These are phyloP conservation scores for Hozukius guyotensis DNA, from an alignment of 2,797 vertebrate species.

Conservation along the genomic window DNA sequence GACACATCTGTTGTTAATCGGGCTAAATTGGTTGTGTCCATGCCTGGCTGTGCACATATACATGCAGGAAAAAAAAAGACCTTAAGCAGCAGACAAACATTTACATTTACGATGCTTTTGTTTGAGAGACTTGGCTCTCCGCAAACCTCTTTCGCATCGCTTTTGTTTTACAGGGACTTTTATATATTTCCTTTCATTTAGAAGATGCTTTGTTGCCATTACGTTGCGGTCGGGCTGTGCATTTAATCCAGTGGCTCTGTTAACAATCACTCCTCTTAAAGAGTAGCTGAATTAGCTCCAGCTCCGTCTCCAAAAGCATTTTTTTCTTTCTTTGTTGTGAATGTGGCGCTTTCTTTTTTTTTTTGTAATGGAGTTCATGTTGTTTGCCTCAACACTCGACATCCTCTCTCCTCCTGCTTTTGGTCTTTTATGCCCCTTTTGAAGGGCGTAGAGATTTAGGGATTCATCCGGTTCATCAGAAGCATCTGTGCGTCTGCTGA, in stretches of 20 bases:
- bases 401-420: slow-evolving; percentile 10
- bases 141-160: slow-evolving; percentile 43
- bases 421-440: slow-evolving; percentile 8
- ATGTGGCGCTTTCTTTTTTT: slow-evolving; percentile 68
- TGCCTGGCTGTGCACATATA: slow-evolving; percentile 58
- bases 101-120: slow-evolving; percentile 71
- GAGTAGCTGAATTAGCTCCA: slow-evolving; percentile 62
- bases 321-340: slow-evolving; percentile 64
- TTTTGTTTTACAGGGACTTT: slow-evolving; percentile 71
- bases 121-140: slow-evolving; percentile 58
- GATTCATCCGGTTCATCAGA: slow-evolving; percentile 11
- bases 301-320: slow-evolving; percentile 53
- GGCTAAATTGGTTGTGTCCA: slow-evolving; percentile 73
- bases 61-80: slow-evolving; percentile 39
- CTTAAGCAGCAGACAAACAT: slow-evolving; percentile 70
- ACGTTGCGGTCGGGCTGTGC: slow-evolving; percentile 64
- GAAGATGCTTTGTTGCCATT: slow-evolving; percentile 73
- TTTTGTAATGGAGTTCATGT: slow-evolving; percentile 66
- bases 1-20: slow-evolving; percentile 81
- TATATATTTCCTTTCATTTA: slow-evolving; percentile 73
- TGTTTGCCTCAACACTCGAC: slow-evolving; percentile 62
- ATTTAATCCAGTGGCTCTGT: slow-evolving; percentile 75
- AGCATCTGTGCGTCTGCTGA: slow-evolving; percentile 17
- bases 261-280: slow-evolving; percentile 73
- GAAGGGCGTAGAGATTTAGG: slow-evolving; percentile 7